Evolutionary conservation across 2,888 invertebrate genomes (phyloP).

Genomic region (Liposcelis brunnea): DNA sequence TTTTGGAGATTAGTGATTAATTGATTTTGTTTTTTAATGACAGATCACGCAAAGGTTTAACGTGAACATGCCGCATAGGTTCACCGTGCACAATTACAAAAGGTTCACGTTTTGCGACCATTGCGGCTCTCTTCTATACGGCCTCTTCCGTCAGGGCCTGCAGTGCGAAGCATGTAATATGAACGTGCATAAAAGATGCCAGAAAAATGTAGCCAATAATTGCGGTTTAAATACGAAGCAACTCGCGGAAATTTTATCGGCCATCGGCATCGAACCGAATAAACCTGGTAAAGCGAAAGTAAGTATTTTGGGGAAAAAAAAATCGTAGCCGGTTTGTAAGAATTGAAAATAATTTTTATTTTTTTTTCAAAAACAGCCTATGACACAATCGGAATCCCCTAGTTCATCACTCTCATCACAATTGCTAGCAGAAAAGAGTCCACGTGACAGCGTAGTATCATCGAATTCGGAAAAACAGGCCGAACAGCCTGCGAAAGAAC

Average conservation of each 20-base stretch:
- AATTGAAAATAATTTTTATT: neutral
- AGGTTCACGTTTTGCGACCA: constrained; percentile 99
- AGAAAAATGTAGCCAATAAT: constrained; percentile 98
- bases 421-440: neutral
- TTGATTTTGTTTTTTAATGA: constrained; percentile 1
- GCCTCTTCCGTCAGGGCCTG: constrained; percentile 87
- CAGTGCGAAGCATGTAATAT: constrained; percentile 94
- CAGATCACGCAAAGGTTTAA: constrained; percentile 54
- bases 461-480: constrained; percentile 19
- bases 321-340: too few relatives aligned
- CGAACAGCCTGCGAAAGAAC: constrained; percentile 14
- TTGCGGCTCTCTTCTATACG: constrained; percentile 94
- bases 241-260: constrained; percentile 84
- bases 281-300: constrained; percentile 50
- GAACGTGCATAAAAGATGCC: constrained; percentile 97
- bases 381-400: constrained; percentile 1
- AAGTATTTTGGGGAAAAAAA: too few relatives aligned
- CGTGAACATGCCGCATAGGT: constrained; percentile 96
- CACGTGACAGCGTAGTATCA: neutral
- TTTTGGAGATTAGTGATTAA: constrained; percentile 13
- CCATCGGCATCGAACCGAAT: constrained; percentile 80
- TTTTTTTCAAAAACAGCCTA: constrained; percentile 3
- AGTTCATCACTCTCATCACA: neutral
- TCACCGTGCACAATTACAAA: constrained; percentile 91
- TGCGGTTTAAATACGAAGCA: constrained; percentile 96